These are phyloP conservation scores for Falcunculus frontatus DNA, from an alignment of 2,113 vertebrate species.

Conservation along the genomic window DNA sequence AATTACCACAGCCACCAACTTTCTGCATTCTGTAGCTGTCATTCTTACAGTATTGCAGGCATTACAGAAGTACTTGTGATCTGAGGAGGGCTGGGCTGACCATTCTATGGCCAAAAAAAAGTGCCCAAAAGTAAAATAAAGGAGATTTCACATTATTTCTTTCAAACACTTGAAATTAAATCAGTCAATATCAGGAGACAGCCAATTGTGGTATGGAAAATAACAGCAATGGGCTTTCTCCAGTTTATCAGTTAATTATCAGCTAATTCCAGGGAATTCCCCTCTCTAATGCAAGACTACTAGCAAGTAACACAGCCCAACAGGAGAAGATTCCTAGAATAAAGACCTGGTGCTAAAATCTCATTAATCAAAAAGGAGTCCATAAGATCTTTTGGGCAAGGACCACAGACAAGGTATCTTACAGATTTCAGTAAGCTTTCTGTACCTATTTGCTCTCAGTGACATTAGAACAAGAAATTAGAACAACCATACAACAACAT, in stretches of 20 bases:
- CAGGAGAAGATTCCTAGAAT: not conserved
- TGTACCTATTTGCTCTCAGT: not conserved
- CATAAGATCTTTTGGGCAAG: not conserved
- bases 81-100: not conserved
- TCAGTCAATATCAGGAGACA: not conserved
- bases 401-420: not conserved
- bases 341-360: not conserved
- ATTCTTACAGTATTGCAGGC: not conserved
- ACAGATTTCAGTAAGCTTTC: not conserved
- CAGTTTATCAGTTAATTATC: not conserved
- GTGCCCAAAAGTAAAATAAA: fast-evolving
- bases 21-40: not conserved
- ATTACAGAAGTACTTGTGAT: not conserved
- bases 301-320: not conserved
- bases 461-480: not conserved
- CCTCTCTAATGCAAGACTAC: not conserved
- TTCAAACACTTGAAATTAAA: not conserved
- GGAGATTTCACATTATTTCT: not conserved
- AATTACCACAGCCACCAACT: not conserved
- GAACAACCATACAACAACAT: not conserved
- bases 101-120: not conserved
- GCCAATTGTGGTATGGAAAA: not conserved
- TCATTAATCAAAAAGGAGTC: not conserved
- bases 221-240: not conserved
- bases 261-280: not conserved